A percentile compares a stretch with the other conserved stretches of the same genome.
These are phyloP conservation scores for Apotomis capreana DNA, from an alignment of 2,888 invertebrate genomes.

Conservation along the genomic window DNA sequence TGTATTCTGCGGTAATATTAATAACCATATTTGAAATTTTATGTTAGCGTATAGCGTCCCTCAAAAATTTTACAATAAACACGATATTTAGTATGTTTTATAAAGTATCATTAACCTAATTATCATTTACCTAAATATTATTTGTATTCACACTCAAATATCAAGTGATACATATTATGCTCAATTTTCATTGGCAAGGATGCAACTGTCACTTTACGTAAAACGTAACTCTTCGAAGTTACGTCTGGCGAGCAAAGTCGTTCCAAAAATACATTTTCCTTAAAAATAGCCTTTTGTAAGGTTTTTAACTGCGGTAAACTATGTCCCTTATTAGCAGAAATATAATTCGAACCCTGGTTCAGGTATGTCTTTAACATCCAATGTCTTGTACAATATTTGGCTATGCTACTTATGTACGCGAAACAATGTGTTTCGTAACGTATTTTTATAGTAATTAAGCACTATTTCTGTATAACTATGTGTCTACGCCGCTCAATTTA, in stretches of 20 bases:
- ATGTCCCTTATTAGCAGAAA: conserved; percentile 77
- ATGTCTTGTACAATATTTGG: conserved; percentile 10
- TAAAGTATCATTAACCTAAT: no score
- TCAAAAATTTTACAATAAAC: no score
- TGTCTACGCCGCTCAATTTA: conserved; percentile 8
- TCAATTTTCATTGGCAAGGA: conserved; percentile 34
- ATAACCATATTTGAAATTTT: no score
- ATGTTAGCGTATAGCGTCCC: no score
- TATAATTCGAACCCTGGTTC: conserved; percentile 68
- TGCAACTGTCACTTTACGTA: conserved; percentile 50
- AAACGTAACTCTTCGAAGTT: conserved; percentile 55
- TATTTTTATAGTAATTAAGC: conserved; percentile 32
- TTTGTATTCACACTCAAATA: no score
- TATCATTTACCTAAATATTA: no score
- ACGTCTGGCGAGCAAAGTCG: conserved; percentile 59
- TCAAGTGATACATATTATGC: no score
- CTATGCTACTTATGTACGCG: conserved; percentile 17
- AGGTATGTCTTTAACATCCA: conserved; percentile 59
- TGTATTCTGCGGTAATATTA: background rate
- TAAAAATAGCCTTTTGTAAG: conserved; percentile 59
- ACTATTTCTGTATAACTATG: conserved; percentile 11
- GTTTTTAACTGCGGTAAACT: conserved; percentile 48
- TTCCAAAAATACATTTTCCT: conserved; percentile 67
- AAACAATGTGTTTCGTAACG: conserved; percentile 72
- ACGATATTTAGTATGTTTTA: no score